These are phyloP conservation scores for Amphiduros pacificus DNA, from an alignment of 2,888 invertebrate species.

Conservation along the genomic window DNA sequence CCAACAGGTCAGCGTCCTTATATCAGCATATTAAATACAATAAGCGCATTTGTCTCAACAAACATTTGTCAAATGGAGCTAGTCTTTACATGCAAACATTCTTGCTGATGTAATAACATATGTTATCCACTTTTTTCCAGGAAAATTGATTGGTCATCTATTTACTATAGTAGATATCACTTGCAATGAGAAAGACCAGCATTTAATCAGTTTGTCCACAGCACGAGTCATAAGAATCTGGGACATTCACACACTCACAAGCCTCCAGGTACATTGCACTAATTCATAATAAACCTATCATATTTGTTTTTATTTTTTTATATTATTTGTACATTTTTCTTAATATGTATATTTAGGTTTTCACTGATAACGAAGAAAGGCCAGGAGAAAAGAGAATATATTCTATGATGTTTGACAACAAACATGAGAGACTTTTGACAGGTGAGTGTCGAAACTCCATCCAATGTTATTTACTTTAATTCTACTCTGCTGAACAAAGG, in stretches of 20 bases:
- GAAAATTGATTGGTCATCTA: constrained; percentile 56
- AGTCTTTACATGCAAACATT: no score
- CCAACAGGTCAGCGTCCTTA: constrained; percentile 49
- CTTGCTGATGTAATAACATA: background rate
- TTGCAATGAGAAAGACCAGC: constrained; percentile 56
- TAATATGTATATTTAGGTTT: constrained; percentile 38
- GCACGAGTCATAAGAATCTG: constrained; percentile 56
- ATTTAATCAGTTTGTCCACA: constrained; percentile 56
- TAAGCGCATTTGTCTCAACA: background rate
- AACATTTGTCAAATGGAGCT: no score
- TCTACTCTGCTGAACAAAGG: no score
- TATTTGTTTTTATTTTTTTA: no score
- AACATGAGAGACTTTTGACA: constrained; percentile 53
- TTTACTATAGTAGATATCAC: constrained; percentile 57
- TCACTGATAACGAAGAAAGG: constrained; percentile 56
- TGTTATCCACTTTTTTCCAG: constrained; percentile 31
- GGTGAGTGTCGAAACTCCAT: no score
- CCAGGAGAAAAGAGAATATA: constrained; percentile 57
- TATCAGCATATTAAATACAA: background rate
- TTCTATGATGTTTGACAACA: constrained; percentile 54
- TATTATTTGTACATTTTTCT: background rate
- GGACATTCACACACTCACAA: constrained; percentile 57
- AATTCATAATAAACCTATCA: background rate
- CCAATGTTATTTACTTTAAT: no score
- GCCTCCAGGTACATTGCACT: constrained; percentile 50